Evolutionary conservation across 2,888 invertebrate species (phyloP).

Genomic region (Polymixis lichenea): DNA sequence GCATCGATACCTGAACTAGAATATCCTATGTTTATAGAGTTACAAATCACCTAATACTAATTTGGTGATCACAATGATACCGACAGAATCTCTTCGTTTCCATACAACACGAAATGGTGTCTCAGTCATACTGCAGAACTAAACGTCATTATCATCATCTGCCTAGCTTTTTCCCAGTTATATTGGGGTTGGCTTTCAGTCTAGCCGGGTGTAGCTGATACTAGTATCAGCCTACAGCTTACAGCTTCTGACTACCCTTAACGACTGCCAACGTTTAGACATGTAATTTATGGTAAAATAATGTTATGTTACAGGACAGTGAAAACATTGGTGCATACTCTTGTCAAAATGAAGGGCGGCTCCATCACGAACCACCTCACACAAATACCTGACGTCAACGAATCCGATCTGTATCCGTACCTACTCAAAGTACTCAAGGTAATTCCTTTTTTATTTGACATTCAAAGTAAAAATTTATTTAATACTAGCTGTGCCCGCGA

Average conservation of each 20-base stretch:
- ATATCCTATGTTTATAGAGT: no score
- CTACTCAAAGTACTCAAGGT: conserved; percentile 95
- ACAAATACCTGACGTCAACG: conserved; percentile 94
- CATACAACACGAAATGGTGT: no score
- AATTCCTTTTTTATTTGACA: background rate
- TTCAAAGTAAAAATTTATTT: no score
- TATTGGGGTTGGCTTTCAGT: no score
- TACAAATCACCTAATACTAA: background rate
- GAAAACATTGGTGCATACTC: conserved; percentile 97
- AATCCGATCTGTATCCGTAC: conserved; percentile 96
- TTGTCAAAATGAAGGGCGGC: conserved; percentile 96
- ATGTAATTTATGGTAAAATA: background rate
- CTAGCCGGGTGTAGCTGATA: no score
- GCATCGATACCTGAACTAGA: no score
- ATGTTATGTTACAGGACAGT: conserved; percentile 93
- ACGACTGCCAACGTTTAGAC: background rate
- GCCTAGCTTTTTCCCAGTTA: no score
- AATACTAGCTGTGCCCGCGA: no score
- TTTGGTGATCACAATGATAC: background rate
- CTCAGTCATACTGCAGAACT: background rate
- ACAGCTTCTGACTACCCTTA: no score
- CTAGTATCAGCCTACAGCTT: no score
- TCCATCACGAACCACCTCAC: conserved; percentile 95
- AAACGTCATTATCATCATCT: background rate
- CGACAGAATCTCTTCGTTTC: background rate